These are phyloP conservation scores for Pardalotus punctatus DNA, from an alignment of 2,113 vertebrate genomes.

Conservation along the genomic window DNA sequence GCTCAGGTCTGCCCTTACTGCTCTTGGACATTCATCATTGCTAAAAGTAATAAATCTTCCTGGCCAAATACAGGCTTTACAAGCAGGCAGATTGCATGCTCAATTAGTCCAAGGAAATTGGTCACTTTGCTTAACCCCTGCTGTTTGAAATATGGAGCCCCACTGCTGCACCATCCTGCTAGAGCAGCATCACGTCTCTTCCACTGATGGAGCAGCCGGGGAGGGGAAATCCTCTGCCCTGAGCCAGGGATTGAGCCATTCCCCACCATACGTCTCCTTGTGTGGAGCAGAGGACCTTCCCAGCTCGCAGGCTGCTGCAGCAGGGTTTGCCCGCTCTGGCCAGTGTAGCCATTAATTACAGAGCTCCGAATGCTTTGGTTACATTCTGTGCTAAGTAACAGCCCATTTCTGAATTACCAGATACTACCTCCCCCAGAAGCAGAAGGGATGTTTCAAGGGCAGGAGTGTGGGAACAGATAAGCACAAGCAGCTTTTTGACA, in stretches of 20 bases:
- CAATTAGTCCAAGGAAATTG: constrained; percentile 65
- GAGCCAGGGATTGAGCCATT: not conserved
- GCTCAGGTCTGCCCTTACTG: constrained; percentile 39
- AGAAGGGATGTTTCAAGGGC: not conserved
- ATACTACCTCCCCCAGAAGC: not conserved
- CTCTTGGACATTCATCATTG: constrained; percentile 49
- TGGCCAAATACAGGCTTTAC: constrained; percentile 59
- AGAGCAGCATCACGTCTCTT: not conserved
- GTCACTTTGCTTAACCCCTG: constrained; percentile 58
- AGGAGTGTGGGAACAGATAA: not conserved
- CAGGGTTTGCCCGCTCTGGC: fast-evolving
- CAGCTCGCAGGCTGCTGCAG: not conserved
- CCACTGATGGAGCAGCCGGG: not conserved
- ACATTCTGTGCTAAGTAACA: not conserved
- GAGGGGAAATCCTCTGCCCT: not conserved
- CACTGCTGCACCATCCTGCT: not conserved
- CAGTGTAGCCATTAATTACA: not conserved
- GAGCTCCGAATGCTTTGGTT: not conserved
- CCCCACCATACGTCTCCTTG: not conserved
- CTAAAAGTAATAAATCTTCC: constrained; percentile 62
- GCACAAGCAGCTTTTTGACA: not conserved
- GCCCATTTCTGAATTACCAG: not conserved
- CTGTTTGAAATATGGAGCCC: constrained; percentile 42
- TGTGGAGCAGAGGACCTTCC: not conserved
- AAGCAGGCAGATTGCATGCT: constrained; percentile 62